phyloP scores from a whole-genome alignment of 2,797 vertebrate genomes.

The Coracias cyanogaster region DNA sequence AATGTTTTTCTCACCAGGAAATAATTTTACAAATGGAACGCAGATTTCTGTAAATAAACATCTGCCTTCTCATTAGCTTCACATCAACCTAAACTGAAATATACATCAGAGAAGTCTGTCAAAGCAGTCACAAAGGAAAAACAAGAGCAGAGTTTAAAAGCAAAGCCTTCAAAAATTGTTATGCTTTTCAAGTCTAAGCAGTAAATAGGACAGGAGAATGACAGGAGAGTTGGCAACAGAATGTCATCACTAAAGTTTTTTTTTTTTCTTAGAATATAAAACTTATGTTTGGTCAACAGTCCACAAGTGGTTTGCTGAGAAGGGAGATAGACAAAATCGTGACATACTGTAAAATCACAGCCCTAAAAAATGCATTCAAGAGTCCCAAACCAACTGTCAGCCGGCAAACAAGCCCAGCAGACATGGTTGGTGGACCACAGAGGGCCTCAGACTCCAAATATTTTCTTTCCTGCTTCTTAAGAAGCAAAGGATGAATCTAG shows the following conservation, averaged over 20 bases:
- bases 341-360: background rate
- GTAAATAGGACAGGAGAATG: constrained; percentile 57
- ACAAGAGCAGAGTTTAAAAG: constrained; percentile 65
- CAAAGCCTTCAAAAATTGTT: constrained; percentile 53
- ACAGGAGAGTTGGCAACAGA: constrained; percentile 25
- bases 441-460: background rate
- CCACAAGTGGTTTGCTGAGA: constrained; percentile 2
- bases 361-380: background rate
- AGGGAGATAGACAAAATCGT: background rate
- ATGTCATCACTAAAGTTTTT: background rate
- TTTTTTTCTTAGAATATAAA: background rate
- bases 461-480: background rate
- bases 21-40: constrained; percentile 52
- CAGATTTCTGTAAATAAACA: constrained; percentile 51
- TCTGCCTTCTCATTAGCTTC: constrained; percentile 55
- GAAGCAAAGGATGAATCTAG: background rate
- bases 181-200: constrained; percentile 46
- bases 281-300: constrained; percentile 38
- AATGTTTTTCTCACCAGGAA: constrained; percentile 26
- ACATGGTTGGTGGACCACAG: background rate
- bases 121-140: constrained; percentile 58
- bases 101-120: constrained; percentile 64
- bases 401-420: background rate
- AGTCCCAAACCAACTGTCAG: constrained; percentile 36
- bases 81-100: constrained; percentile 56